Evolutionary conservation across 1,140 invertebrate species (phyloP), one percentile per base, ranked within the genome.

Genomic region (Semibalanus balanoides): DNA sequence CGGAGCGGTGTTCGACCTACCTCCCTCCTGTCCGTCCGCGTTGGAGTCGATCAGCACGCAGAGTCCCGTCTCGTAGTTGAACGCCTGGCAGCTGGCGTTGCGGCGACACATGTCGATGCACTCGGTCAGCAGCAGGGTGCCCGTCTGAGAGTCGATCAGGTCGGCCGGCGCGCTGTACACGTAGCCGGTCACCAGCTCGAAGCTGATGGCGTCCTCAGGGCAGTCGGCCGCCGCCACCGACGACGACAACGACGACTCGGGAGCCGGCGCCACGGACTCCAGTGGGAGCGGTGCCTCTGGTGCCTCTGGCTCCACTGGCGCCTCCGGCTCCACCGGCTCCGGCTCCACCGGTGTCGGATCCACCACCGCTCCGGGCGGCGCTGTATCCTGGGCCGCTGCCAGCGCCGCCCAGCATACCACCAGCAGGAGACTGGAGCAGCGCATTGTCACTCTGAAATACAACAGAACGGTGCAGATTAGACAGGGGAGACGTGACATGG

Each of bases 61-160:
- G 0, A 87, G 81, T 0, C 86, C 86, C 11, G 86, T 87, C 80
- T 87, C 86, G 80, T 86, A 87, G 79, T 87, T 87, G 78, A 86
- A 82, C 30, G 85, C 80, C 74, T 81, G 80, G 78, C 86, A 87
- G 30, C 82, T 81, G 11, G 78, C 40, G 79, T 86, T 86, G 11
- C 78, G 76, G 30, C 82, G 80, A 78, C 86, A 87, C 31, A 82
- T 80, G 28, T 82, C 81, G 27, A 87, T 80, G 77, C 86, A 87
- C 29, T 87, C 85, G 9, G 83, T 81, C 19, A 87, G 78, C 76
- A 85, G 83, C 31, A 87, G 83, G 0, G 84, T 85, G 29, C 85
- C 86, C 0, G 85, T 82, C 31, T 82, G 79, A 30, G 85, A 84
- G 78, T 85, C 84, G 19, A 87, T 79, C 74, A 86, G 84, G 75